These are phyloP conservation scores for Oceanodroma tethys DNA, from an alignment of 2,113 vertebrate genomes.

Conservation along the genomic window DNA sequence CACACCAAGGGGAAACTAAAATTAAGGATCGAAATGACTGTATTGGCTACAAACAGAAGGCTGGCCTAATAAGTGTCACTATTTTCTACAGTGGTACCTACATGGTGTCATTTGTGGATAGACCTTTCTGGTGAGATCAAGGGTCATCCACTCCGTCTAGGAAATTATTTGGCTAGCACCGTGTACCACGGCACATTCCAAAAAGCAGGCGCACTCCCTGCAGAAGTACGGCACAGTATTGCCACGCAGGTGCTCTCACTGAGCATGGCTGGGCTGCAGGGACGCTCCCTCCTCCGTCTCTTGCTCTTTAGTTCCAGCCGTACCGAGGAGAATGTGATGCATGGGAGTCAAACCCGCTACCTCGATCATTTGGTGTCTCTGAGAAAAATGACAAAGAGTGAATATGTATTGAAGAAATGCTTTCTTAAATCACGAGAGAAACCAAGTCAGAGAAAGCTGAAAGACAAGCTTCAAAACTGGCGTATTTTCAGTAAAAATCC, in stretches of 20 bases:
- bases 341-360: background rate
- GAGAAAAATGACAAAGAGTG: background rate
- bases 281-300: accelerated
- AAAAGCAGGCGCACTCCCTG: background rate
- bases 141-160: background rate
- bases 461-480: background rate
- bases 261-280: accelerated
- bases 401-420: background rate
- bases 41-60: background rate
- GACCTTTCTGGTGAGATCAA: background rate
- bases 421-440: background rate
- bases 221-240: accelerated
- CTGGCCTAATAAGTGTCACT: background rate
- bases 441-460: background rate
- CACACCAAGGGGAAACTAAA: background rate
- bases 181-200: accelerated
- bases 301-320: background rate
- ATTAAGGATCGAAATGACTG: background rate
- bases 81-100: background rate
- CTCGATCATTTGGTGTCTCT: background rate
- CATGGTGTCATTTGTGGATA: background rate
- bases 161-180: background rate
- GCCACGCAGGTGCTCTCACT: accelerated
- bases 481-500: background rate
- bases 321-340: background rate